Evolutionary conservation across 2,797 vertebrate genomes (phyloP).

Genomic region (Poeciliopsis infans): DNA sequence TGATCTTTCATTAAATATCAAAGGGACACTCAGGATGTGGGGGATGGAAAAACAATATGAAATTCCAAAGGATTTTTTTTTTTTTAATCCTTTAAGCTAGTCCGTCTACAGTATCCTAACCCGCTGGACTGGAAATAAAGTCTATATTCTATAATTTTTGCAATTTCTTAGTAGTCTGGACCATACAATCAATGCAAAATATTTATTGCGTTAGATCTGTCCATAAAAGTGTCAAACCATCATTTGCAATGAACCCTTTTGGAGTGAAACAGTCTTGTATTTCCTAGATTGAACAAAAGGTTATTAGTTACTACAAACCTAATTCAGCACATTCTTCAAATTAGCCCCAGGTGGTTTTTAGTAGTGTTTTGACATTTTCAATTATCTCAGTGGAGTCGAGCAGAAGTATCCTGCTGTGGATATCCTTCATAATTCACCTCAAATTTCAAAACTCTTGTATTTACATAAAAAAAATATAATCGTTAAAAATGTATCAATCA

Average conservation of each 20-base stretch:
- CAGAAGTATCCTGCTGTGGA: background rate
- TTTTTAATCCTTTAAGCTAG: background rate
- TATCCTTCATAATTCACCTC: background rate
- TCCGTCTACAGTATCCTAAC: background rate
- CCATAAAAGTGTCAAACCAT: background rate
- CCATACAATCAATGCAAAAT: background rate
- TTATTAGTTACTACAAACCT: background rate
- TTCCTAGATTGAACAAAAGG: background rate
- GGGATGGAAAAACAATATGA: background rate
- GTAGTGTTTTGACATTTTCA: conserved; percentile 6
- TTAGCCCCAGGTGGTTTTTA: conserved; percentile 4
- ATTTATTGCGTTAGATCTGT: background rate
- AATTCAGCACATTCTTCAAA: background rate
- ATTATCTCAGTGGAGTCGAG: background rate
- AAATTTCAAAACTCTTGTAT: background rate
- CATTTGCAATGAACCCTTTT: background rate
- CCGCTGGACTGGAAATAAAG: background rate
- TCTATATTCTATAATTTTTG: background rate
- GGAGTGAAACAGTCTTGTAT: background rate
- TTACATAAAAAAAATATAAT: background rate
- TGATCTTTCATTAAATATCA: background rate
- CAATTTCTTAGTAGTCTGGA: background rate
- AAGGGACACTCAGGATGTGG: background rate
- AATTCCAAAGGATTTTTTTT: background rate
- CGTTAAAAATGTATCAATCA: conserved; percentile 4